A percentile compares a stretch with the other conserved stretches of the same genome.
Conservation (phyloP, 2,113 vertebrate species). For the Bos taurus region DNA sequence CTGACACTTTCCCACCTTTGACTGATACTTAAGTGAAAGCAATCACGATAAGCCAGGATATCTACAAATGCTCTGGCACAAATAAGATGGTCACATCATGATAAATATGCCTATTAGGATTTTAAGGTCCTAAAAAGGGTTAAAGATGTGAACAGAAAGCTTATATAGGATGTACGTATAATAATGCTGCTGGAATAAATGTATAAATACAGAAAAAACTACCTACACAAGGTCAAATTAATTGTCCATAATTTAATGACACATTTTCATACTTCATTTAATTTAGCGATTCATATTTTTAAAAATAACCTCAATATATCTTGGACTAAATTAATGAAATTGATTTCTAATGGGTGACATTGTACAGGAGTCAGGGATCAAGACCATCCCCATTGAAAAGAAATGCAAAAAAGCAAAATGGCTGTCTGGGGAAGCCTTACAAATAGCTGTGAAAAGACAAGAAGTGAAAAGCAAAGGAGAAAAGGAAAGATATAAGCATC, state of each 20-base stretch:
- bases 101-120: background rate
- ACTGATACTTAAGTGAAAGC: background rate
- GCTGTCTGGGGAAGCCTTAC: no score
- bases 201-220: background rate
- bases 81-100: background rate
- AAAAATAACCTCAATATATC: background rate
- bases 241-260: conserved; percentile 1
- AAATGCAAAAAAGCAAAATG: no score
- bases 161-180: background rate
- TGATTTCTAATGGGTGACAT: background rate
- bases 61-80: background rate
- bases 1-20: background rate
- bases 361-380: no score
- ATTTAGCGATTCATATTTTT: background rate
- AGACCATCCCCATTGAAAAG: no score
- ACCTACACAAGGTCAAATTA: background rate
- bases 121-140: background rate
- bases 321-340: background rate
- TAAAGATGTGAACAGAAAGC: background rate
- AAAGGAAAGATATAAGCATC: no score
- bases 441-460: no score
- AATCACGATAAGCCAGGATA: background rate
- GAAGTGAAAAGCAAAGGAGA: no score
- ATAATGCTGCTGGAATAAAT: background rate
- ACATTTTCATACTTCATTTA: background rate